Percentiles rank a stretch among this genome's conserved stretches.
These are phyloP conservation scores for Nephrotoma flavescens DNA, from an alignment of 2,888 invertebrate genomes.

Conservation along the genomic window DNA sequence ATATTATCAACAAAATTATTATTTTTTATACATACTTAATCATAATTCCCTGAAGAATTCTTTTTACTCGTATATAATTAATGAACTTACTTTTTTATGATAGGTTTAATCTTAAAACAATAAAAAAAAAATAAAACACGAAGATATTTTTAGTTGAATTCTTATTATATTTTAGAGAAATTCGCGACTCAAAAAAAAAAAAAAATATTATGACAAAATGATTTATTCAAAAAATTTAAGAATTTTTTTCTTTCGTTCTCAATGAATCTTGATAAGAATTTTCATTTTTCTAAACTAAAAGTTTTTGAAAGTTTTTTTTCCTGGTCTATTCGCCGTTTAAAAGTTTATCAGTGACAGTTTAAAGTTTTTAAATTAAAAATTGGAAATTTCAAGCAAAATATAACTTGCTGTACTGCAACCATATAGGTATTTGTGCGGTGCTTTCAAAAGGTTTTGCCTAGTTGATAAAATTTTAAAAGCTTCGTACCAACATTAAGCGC, in stretches of 20 bases:
- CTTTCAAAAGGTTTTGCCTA: too few species aligned
- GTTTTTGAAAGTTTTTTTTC: not conserved
- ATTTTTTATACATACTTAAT: not conserved
- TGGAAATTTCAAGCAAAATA: not conserved
- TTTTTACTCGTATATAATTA: not conserved
- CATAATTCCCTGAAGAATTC: not conserved
- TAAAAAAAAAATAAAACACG: not conserved
- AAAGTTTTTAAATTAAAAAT: not conserved
- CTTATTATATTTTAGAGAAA: not conserved
- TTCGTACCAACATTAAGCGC: too few species aligned
- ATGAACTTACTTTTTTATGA: not conserved
- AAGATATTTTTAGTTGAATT: not conserved
- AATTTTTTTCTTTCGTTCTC: not conserved
- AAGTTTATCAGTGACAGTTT: not conserved
- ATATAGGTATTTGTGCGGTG: too few species aligned
- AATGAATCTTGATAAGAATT: not conserved
- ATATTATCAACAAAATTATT: not conserved
- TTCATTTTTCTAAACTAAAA: not conserved
- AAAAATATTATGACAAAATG: not conserved
- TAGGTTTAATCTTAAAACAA: not conserved
- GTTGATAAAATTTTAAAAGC: too few species aligned
- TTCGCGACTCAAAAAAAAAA: not conserved
- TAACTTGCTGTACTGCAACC: not conserved
- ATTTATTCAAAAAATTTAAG: not conserved
- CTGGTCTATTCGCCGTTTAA: not conserved